Conservation (phyloP, 2,888 invertebrate species). For the Malacosoma neustria region DNA sequence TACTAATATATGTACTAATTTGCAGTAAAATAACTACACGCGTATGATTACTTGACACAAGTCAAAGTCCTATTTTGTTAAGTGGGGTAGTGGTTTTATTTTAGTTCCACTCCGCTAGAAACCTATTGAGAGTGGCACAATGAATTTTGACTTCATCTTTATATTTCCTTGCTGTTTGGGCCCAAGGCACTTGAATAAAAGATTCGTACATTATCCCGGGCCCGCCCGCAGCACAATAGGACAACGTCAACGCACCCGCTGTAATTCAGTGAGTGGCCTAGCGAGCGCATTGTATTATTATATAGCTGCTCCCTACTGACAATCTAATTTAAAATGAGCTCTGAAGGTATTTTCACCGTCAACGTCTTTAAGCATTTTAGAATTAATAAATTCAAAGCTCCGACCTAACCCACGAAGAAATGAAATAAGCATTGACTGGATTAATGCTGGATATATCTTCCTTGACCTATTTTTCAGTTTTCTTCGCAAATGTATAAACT, state of each 20-base stretch:
- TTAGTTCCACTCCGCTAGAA: constrained; percentile 39
- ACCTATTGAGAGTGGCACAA: constrained; percentile 60
- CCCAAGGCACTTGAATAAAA: constrained; percentile 68
- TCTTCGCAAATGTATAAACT: no score
- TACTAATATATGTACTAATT: no score
- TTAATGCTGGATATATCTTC: constrained; percentile 3
- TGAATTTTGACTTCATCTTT: constrained; percentile 60
- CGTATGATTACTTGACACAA: no score
- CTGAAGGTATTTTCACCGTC: constrained; percentile 11
- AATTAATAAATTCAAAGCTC: neutral
- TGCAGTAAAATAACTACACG: no score
- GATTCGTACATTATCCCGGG: constrained; percentile 63
- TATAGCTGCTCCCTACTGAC: constrained; percentile 26
- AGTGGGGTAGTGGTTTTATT: neutral
- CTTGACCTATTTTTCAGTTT: neutral
- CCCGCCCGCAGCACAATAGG: constrained; percentile 51
- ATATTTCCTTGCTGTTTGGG: constrained; percentile 58
- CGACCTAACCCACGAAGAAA: constrained; percentile 1
- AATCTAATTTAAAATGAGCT: constrained; percentile 39
- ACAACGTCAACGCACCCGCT: constrained; percentile 54
- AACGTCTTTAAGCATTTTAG: constrained; percentile 4
- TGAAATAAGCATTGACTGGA: constrained; percentile 9
- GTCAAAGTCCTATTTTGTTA: neutral
- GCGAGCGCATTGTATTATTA: constrained; percentile 49
- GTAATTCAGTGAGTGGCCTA: constrained; percentile 51